Evolutionary conservation across 37 sponge, comb jelly and placozoan genomes (phyloP), one percentile per base, ranked within the genome.

Genomic region (Diacarnus erythraeanus): DNA sequence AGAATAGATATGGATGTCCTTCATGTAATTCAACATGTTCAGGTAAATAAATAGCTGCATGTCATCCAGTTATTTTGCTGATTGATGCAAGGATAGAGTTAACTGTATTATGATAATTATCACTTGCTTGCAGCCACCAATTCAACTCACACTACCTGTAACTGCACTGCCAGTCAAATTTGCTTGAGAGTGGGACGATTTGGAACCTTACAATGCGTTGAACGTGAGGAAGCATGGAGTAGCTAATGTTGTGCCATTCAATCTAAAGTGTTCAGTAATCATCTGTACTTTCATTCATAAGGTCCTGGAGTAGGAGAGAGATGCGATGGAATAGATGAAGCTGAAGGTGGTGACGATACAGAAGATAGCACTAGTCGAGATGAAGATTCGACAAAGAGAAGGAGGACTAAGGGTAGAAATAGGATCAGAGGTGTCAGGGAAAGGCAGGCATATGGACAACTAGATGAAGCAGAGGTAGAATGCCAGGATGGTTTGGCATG

Each of bases 401-500:
- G 42, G 64, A 38, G 4, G 29, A 27, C 25, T 34, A 74, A 3
- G 10, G 37, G 10, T 9, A 74, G 74, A 35, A 42, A 54, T 12
- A 64, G 65, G 35, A 44, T 66, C 8, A 26, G 20, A 12, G 78
- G 78, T n/a, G 78, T 64, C 31, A 78, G 44, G 3, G 78, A 64
- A 18, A 66, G 78, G 1, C 33, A 4, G 2, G 34, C 34, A 2
- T 40, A 61, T 66, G 78, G 78, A 4, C 42, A 44, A 1, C 34
- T 78, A 2, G 54, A 44, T 2, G 78, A 65, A 35, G 78, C 68
- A 3, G 54, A 43, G 12, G 33, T 66, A 15, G 30, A 10, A 31
- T 78, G 78, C 41, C 57, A 44, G 31, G 78, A 78, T 40, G 78
- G 78, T 25, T 23, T 43, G 5, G 68, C 42, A 1, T 78, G 78